A percentile compares a stretch with the other conserved stretches of the same genome.
phyloP scores from a whole-genome alignment of 2,888 invertebrate genomes.

The Teleogryllus oceanicus region DNA sequence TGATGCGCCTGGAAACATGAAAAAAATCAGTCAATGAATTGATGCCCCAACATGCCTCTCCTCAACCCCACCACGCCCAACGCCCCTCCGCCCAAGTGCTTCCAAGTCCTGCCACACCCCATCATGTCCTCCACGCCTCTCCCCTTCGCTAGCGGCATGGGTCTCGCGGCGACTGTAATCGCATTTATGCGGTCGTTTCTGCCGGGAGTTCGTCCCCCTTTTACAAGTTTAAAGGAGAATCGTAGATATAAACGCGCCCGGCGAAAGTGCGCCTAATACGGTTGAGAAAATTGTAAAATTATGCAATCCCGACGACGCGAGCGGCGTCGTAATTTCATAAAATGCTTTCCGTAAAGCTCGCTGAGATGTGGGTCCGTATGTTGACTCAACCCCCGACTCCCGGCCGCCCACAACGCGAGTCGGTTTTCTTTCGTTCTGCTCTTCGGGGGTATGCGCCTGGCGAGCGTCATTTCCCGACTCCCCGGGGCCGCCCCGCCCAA shows the following conservation, averaged over 20 bases:
- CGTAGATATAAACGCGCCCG: background rate
- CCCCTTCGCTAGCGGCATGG: background rate
- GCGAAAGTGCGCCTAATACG: conserved; percentile 6
- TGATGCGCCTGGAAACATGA: too few relatives aligned
- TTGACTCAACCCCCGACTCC: background rate
- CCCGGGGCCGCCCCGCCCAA: too few relatives aligned
- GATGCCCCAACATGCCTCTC: too few relatives aligned
- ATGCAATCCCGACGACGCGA: background rate
- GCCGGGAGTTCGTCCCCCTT: background rate
- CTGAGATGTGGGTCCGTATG: background rate
- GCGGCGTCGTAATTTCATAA: conserved; percentile 4
- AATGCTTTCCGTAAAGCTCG: background rate
- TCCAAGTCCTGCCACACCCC: background rate
- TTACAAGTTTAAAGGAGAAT: background rate
- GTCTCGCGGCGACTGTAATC: background rate
- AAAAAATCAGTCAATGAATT: too few relatives aligned
- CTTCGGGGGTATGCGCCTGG: background rate
- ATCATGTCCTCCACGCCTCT: background rate
- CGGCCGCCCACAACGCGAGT: background rate
- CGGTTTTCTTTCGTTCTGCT: background rate
- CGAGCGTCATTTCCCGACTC: background rate
- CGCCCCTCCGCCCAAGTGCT: background rate
- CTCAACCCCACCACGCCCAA: too few relatives aligned
- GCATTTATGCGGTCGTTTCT: conserved; percentile 1
- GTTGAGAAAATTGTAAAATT: conserved; percentile 3